phyloP scores from a whole-genome alignment of 2,113 vertebrate genomes.

The Cepphus grylle region DNA sequence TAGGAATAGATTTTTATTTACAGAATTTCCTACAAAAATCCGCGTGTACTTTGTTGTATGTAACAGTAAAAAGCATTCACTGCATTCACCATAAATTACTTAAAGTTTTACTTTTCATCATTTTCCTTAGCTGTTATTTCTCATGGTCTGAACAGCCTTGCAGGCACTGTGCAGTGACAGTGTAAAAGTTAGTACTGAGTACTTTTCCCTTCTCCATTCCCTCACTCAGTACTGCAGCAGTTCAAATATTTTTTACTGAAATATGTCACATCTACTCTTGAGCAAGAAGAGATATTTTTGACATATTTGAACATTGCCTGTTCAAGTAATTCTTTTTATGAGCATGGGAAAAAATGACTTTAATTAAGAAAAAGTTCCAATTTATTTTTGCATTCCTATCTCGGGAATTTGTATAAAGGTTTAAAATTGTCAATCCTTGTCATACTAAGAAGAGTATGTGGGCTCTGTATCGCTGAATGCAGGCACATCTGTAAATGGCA shows the following conservation, averaged over 20 bases:
- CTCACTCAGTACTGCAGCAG: not conserved
- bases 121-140: not conserved
- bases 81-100: not conserved
- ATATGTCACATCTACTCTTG: not conserved
- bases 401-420: not conserved
- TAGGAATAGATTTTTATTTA: not conserved
- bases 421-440: not conserved
- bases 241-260: not conserved
- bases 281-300: not conserved
- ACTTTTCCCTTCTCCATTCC: not conserved
- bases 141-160: not conserved
- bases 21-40: not conserved
- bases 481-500: not conserved
- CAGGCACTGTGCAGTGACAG: not conserved
- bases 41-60: not conserved
- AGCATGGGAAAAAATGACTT: not conserved
- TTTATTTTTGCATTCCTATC: not conserved
- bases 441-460: not conserved
- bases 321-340: not conserved
- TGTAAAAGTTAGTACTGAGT: not conserved
- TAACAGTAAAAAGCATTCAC: not conserved
- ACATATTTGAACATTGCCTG: not conserved
- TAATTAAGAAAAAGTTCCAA: not conserved
- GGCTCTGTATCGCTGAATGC: not conserved
- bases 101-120: not conserved